A percentile compares a stretch with the other conserved stretches of the same genome.
Evolutionary conservation across 2,113 vertebrate species (phyloP).

Genomic region (Mustela nigripes): DNA sequence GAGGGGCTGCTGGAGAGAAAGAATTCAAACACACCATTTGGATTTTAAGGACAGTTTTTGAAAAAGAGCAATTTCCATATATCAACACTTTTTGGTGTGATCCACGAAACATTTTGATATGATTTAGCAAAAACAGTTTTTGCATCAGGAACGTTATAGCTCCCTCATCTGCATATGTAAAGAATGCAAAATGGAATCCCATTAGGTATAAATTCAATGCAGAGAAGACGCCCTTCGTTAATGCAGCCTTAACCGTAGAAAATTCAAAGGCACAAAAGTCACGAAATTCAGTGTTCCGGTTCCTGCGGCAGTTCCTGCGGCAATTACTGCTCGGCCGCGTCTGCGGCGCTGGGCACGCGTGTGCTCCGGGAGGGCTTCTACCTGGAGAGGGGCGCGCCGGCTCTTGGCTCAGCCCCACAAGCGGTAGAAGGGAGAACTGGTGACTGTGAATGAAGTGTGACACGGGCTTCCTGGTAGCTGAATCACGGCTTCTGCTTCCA

Average conservation of each 20-base stretch:
- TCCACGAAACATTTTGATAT: constrained; percentile 90
- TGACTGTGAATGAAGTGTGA: neutral
- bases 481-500: constrained; percentile 20
- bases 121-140: constrained; percentile 91
- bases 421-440: neutral
- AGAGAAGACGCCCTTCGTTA: constrained; percentile 76
- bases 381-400: constrained; percentile 73
- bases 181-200: constrained; percentile 87
- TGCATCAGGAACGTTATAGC: constrained; percentile 84
- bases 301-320: constrained; percentile 85
- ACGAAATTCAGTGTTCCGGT: constrained; percentile 81
- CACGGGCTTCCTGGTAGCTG: neutral
- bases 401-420: constrained; percentile 54
- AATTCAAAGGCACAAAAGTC: constrained; percentile 84
- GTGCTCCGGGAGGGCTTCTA: constrained; percentile 59
- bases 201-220: constrained; percentile 88
- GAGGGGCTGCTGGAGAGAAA: constrained; percentile 80
- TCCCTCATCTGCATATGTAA: constrained; percentile 89
- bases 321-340: constrained; percentile 75
- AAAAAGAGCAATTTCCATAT: constrained; percentile 89
- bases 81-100: constrained; percentile 87
- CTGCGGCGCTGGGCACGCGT: neutral
- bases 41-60: constrained; percentile 86
- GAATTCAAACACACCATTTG: constrained; percentile 84
- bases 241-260: constrained; percentile 82